phyloP scores from a whole-genome alignment of 2,888 invertebrate species.

The Drosophila monieri region DNA sequence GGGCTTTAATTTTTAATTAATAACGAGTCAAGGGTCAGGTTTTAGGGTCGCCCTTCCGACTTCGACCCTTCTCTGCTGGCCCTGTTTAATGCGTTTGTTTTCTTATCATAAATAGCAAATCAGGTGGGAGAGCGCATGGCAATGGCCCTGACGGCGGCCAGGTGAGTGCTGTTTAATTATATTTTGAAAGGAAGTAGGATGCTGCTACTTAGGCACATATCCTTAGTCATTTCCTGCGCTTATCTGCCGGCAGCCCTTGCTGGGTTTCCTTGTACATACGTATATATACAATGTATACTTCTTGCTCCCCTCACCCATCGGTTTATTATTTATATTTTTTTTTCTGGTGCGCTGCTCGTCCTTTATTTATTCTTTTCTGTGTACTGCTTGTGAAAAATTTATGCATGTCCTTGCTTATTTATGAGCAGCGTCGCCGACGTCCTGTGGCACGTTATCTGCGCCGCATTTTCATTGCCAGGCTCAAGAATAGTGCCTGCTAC shows the following conservation, averaged over 20 bases:
- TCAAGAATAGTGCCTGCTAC: constrained; percentile 58
- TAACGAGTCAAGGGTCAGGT: constrained; percentile 67
- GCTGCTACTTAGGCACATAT: constrained; percentile 77
- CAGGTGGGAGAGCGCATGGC: constrained; percentile 59
- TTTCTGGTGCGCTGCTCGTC: constrained; percentile 24
- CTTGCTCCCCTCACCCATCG: constrained; percentile 5
- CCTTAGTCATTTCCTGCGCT: constrained; percentile 80
- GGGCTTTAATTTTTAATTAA: constrained; percentile 80
- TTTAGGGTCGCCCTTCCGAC: constrained; percentile 27
- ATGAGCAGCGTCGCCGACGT: constrained; percentile 69
- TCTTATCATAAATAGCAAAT: constrained; percentile 79
- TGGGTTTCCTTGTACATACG: constrained; percentile 1
- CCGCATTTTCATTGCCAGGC: constrained; percentile 80
- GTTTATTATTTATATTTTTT: constrained; percentile 50
- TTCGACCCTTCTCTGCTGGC: constrained; percentile 20
- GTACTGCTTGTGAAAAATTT: constrained; percentile 74
- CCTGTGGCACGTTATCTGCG: constrained; percentile 68
- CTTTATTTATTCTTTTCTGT: constrained; percentile 69
- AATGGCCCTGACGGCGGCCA: constrained; percentile 54
- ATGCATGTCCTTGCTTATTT: constrained; percentile 81
- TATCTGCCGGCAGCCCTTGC: constrained; percentile 59
- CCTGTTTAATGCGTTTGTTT: constrained; percentile 77
- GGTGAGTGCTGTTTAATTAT: constrained; percentile 80
- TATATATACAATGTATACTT: background rate
- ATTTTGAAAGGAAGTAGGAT: constrained; percentile 75